phyloP scores from a whole-genome alignment of 2,888 invertebrate genomes.

The Diarsia dahlii region DNA sequence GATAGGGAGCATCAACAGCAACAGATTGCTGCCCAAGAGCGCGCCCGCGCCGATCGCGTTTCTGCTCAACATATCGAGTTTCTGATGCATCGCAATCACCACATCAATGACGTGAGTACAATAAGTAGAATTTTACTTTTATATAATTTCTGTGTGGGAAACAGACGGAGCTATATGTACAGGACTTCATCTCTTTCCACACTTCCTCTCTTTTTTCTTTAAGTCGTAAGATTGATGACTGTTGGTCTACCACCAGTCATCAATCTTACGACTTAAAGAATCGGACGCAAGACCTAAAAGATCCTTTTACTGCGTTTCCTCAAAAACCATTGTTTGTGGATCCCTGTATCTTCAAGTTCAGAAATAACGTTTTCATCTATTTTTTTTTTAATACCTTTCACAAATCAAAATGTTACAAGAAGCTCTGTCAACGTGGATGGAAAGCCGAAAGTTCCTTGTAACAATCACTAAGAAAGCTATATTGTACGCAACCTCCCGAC shows the following conservation, averaged over 20 bases:
- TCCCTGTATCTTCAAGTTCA: not conserved
- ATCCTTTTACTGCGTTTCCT: not conserved
- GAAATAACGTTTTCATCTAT: not conserved
- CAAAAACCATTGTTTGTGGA: not conserved
- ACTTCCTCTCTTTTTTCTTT: too few relatives aligned
- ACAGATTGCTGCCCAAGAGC: conserved; percentile 66
- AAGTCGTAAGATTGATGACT: too few relatives aligned
- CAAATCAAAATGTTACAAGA: not conserved
- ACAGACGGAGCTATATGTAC: not conserved
- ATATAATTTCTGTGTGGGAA: not conserved
- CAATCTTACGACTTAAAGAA: not conserved
- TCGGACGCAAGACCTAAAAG: not conserved
- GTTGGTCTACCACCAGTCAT: not conserved
- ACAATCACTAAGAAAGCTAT: not conserved
- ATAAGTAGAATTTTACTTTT: not conserved
- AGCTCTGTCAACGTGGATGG: not conserved
- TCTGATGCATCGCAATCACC: conserved; percentile 68
- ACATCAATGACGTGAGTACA: conserved; percentile 70
- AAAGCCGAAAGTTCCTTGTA: not conserved
- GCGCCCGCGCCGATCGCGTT: conserved; percentile 64
- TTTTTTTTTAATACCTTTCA: not conserved
- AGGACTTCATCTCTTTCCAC: not conserved
- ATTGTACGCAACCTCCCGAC: not conserved
- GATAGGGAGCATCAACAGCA: conserved; percentile 73
- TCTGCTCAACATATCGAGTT: conserved; percentile 71